phyloP scores from a whole-genome alignment of 2,113 vertebrate genomes.

The Elachura formosa region DNA sequence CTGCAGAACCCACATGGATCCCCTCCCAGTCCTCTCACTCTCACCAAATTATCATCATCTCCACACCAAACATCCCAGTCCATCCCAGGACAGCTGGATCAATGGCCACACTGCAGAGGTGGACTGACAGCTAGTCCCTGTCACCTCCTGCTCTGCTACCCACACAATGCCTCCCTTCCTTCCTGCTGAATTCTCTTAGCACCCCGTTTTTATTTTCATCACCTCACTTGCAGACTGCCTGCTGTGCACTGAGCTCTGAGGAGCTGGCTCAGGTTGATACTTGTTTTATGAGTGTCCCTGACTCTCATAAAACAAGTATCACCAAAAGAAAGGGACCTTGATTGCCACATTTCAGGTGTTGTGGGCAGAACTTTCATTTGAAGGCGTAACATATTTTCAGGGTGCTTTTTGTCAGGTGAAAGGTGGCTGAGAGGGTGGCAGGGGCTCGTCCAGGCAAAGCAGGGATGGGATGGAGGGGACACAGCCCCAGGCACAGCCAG shows the following conservation, averaged over 20 bases:
- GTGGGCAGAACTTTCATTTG: neutral
- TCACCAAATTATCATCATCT: neutral
- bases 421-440: neutral
- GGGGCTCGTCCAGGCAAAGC: neutral
- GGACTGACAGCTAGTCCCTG: neutral
- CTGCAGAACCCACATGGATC: no score
- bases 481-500: accelerated
- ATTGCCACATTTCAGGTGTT: accelerated
- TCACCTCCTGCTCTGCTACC: neutral
- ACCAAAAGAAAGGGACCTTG: neutral
- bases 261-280: neutral
- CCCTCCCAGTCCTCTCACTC: accelerated
- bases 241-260: neutral
- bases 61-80: accelerated
- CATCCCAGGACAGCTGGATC: neutral
- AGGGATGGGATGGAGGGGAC: neutral
- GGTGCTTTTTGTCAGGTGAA: neutral
- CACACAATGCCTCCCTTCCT: neutral
- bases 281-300: neutral
- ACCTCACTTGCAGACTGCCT: neutral
- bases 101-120: accelerated
- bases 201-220: accelerated
- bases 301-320: no score
- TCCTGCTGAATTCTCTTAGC: neutral
- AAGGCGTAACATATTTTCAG: neutral